These are phyloP conservation scores for Discoglossus pictus DNA, from an alignment of 2,797 vertebrate species.

Conservation along the genomic window DNA sequence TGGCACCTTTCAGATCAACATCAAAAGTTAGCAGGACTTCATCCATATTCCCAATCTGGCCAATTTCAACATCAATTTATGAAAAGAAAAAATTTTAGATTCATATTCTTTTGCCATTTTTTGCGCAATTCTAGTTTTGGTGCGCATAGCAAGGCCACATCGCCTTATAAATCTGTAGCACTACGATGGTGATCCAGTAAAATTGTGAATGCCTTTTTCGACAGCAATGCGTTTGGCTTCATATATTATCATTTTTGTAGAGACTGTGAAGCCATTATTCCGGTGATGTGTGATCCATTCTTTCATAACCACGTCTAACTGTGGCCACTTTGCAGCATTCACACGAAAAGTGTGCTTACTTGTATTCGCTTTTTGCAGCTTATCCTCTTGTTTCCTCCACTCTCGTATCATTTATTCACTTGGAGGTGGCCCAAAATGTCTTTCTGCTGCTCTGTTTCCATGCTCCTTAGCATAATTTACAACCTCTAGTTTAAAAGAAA, in stretches of 20 bases:
- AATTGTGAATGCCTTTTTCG: no score
- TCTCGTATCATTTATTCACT: constrained; percentile 17
- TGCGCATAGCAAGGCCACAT: no score
- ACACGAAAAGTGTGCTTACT: not conserved
- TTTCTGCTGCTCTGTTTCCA: constrained; percentile 17
- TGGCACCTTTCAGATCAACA: not conserved
- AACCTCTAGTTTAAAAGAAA: constrained; percentile 1
- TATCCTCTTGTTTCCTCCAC: constrained; percentile 3
- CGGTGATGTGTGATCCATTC: not conserved
- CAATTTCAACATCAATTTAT: constrained; percentile 1
- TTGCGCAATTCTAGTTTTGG: constrained; percentile 7
- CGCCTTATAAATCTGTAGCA: no score
- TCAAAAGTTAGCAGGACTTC: constrained; percentile 8
- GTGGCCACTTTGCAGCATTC: not conserved
- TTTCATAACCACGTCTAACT: constrained; percentile 5
- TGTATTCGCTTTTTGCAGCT: not conserved
- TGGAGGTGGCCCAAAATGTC: constrained; percentile 15
- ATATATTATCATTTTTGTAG: no score
- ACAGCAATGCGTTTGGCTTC: no score
- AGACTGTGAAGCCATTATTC: no score
- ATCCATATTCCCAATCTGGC: constrained; percentile 6
- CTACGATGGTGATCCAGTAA: no score
- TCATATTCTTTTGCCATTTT: constrained; percentile 18
- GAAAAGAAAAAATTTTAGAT: constrained; percentile 13
- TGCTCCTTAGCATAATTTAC: constrained; percentile 16